These are phyloP conservation scores for Villa cingulata DNA, from an alignment of 2,888 invertebrate genomes.

Conservation along the genomic window DNA sequence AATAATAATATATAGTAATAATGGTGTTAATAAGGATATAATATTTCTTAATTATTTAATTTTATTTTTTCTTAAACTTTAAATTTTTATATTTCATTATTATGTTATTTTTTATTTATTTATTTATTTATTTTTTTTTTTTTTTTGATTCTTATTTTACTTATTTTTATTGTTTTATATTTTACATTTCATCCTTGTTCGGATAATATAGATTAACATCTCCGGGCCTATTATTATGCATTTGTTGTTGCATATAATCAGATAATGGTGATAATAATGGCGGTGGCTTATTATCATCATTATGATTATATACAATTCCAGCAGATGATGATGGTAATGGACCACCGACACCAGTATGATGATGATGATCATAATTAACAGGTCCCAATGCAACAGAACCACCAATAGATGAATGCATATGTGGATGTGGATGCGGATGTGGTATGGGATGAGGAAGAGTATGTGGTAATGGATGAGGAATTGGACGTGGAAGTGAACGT, in stretches of 20 bases:
- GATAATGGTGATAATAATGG: conserved; percentile 28
- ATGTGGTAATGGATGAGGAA: neutral
- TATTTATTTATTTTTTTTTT: neutral
- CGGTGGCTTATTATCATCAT: conserved; percentile 11
- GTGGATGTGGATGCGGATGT: neutral
- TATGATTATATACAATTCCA: conserved; percentile 10
- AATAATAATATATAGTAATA: neutral
- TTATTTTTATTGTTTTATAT: neutral
- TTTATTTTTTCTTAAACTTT: neutral
- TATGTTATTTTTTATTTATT: neutral
- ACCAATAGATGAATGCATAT: neutral
- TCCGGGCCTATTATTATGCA: conserved; percentile 13
- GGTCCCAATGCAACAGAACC: neutral
- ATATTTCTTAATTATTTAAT: neutral
- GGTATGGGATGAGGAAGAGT: no score
- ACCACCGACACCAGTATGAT: neutral
- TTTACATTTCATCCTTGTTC: conserved; percentile 28
- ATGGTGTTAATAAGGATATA: neutral
- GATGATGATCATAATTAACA: conserved; percentile 2
- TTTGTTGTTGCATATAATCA: conserved; percentile 30
- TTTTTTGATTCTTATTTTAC: neutral
- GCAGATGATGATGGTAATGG: neutral
- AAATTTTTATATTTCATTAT: neutral
- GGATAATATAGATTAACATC: conserved; percentile 34
- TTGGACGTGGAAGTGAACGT: neutral